A percentile compares a stretch with the other conserved stretches of the same genome.
phyloP scores from a whole-genome alignment of 2,888 invertebrate genomes.

The Gymnosoma rotundatum region DNA sequence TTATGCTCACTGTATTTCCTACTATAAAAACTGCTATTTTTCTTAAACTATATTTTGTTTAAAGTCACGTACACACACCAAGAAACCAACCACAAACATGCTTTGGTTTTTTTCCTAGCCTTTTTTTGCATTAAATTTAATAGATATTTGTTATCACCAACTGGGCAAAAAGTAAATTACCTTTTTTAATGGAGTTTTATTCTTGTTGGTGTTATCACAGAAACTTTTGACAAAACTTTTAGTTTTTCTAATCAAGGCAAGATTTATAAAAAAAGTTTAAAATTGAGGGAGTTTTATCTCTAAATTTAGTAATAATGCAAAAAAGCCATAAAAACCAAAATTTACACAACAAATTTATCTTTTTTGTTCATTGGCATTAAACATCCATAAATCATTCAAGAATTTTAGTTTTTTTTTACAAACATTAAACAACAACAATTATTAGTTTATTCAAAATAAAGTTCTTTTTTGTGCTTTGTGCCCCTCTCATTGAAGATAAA shows the following conservation, averaged over 20 bases:
- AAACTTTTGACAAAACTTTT: conserved; percentile 50
- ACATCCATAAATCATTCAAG: conserved; percentile 25
- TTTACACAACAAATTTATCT: conserved; percentile 28
- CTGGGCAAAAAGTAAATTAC: conserved; percentile 52
- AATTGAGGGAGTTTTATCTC: conserved; percentile 22
- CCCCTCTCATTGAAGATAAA: conserved; percentile 16
- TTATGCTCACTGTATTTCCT: too few relatives aligned
- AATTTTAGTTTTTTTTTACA: conserved; percentile 18
- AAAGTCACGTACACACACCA: not conserved
- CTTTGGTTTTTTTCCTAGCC: not conserved
- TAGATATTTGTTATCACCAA: not conserved
- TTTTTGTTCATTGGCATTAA: conserved; percentile 1
- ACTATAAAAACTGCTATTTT: too few relatives aligned
- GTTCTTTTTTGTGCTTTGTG: not conserved
- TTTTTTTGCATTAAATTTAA: conserved; percentile 30
- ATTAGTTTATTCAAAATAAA: not conserved
- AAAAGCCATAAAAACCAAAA: conserved; percentile 14
- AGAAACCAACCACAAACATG: not conserved
- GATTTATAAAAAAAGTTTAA: conserved; percentile 34
- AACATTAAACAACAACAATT: conserved; percentile 19
- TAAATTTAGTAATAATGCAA: not conserved
- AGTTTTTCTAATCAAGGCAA: conserved; percentile 49
- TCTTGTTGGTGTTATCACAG: conserved; percentile 46
- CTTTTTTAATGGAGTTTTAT: conserved; percentile 41
- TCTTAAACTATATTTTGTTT: not conserved